Percentiles rank a stretch among this genome's conserved stretches.
Evolutionary conservation across 1,140 invertebrate species (phyloP).

Genomic region (Lineus longissimus): DNA sequence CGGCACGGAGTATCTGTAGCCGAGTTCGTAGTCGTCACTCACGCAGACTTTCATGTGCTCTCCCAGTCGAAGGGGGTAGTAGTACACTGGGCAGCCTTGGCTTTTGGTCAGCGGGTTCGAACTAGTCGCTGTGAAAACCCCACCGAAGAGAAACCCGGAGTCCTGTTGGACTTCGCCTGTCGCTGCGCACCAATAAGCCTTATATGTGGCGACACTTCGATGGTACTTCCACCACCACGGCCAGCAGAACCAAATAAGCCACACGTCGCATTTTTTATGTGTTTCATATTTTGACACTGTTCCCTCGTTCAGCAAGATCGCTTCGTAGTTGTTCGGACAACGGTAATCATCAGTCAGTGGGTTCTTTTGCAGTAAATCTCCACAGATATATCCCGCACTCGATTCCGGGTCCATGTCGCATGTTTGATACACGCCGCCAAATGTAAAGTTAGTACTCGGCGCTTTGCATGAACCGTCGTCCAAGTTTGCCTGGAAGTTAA

Average conservation of each 20-base stretch:
- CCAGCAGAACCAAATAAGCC: constrained; percentile 17
- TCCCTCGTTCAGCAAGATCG: constrained; percentile 24
- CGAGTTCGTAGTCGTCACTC: too few species aligned
- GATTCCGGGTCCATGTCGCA: constrained; percentile 7
- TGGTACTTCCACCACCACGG: constrained; percentile 7
- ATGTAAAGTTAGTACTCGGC: constrained; percentile 28
- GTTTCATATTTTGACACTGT: constrained; percentile 7
- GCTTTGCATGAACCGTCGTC: constrained; percentile 32
- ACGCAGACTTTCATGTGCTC: constrained; percentile 23
- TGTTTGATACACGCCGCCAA: too few species aligned
- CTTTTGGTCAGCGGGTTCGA: constrained; percentile 25
- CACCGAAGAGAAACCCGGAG: too few species aligned
- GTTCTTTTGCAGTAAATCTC: constrained; percentile 23
- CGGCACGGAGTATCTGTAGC: constrained; percentile 21
- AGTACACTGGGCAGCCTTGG: constrained; percentile 22
- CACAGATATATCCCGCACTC: constrained; percentile 17
- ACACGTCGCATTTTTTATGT: constrained; percentile 10
- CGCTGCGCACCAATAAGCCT: too few species aligned
- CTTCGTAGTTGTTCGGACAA: constrained; percentile 29
- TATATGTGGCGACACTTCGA: constrained; percentile 9
- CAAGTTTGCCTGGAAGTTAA: too few species aligned
- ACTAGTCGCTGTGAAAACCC: constrained; percentile 10
- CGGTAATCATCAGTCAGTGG: constrained; percentile 28
- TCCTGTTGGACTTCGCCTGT: too few species aligned
- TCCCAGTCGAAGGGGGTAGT: constrained; percentile 18